Conservation (phyloP, 2,113 vertebrate genomes). For the Pseudopipra pipra region DNA sequence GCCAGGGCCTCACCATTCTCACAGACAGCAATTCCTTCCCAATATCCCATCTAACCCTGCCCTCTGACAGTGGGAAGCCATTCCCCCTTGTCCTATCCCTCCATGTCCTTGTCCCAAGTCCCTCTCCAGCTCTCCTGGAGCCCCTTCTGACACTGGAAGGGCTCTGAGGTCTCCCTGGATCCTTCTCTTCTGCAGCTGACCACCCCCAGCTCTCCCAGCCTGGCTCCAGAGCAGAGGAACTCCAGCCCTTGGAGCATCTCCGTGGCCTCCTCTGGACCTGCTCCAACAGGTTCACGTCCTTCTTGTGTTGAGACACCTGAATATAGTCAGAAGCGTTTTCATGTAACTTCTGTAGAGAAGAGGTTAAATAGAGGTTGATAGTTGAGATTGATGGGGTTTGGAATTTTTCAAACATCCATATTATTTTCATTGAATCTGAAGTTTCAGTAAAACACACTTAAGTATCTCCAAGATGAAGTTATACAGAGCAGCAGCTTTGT, state of each 20-base stretch:
- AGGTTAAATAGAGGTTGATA: background rate
- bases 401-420: background rate
- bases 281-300: background rate
- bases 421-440: background rate
- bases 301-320: no score
- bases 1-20: background rate
- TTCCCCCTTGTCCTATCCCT: accelerated
- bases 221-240: background rate
- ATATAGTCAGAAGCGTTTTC: background rate
- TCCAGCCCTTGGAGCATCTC: background rate
- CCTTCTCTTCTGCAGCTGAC: background rate
- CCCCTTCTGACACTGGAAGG: background rate
- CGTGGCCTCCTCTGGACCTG: background rate
- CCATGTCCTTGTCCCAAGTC: background rate
- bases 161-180: background rate
- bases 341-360: background rate
- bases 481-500: background rate
- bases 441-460: background rate
- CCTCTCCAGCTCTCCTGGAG: background rate
- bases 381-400: background rate
- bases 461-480: background rate
- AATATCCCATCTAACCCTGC: accelerated
- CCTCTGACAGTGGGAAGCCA: background rate
- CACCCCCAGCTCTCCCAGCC: background rate
- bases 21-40: accelerated